These are phyloP conservation scores for Slavum lentiscoides DNA, from an alignment of 2,888 invertebrate species.

Conservation along the genomic window DNA sequence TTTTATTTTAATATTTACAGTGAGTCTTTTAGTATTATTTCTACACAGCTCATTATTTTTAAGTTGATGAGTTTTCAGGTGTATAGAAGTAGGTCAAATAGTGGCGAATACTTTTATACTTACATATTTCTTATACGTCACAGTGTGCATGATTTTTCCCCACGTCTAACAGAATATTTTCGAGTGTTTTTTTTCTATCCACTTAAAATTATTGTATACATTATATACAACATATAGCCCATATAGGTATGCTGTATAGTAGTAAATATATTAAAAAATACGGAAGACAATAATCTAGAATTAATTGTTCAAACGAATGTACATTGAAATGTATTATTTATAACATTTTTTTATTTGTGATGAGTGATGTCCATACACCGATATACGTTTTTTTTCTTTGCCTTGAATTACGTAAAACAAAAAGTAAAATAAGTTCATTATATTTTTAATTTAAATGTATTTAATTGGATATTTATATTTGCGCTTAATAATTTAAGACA, in stretches of 20 bases:
- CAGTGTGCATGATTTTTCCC: not conserved
- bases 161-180: not conserved
- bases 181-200: not conserved
- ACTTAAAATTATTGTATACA: not conserved
- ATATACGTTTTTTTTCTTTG: too few species aligned
- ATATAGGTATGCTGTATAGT: not conserved
- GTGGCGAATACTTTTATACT: not conserved
- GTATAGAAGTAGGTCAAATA: slow-evolving; percentile 22
- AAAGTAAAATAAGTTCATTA: too few species aligned
- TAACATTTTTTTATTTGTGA: too few species aligned
- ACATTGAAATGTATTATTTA: not conserved
- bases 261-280: not conserved
- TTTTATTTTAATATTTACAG: not conserved
- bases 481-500: too few species aligned
- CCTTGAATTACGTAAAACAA: too few species aligned
- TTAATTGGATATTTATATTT: too few species aligned
- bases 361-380: too few species aligned
- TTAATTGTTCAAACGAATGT: not conserved
- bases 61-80: not conserved
- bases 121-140: not conserved
- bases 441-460: too few species aligned
- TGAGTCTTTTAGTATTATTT: not conserved
- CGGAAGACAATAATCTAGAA: not conserved
- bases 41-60: slow-evolving; percentile 7
- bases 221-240: not conserved